These are phyloP conservation scores for Argynnis bischoffii DNA, from an alignment of 2,888 invertebrate genomes.

Conservation along the genomic window DNA sequence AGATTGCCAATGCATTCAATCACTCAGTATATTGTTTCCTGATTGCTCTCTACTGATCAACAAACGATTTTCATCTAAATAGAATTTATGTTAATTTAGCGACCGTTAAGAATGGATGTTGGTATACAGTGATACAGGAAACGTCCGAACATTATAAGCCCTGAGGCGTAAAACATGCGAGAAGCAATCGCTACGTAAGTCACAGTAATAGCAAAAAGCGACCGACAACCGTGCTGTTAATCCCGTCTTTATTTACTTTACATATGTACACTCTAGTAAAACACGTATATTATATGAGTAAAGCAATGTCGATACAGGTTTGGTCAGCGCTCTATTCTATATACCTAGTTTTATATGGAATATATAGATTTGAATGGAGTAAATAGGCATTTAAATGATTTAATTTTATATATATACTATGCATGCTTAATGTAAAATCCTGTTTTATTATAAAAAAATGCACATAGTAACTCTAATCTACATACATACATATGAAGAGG, in stretches of 20 bases:
- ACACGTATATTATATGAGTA: slow-evolving; percentile 1
- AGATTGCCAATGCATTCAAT: slow-evolving; percentile 46
- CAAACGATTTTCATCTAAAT: slow-evolving; percentile 63
- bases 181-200: slow-evolving; percentile 69
- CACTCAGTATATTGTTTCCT: slow-evolving; percentile 55
- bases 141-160: slow-evolving; percentile 70
- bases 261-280: not conserved
- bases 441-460: too few species aligned
- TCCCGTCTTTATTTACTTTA: not conserved
- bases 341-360: too few species aligned
- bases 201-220: slow-evolving; percentile 76
- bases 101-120: slow-evolving; percentile 63
- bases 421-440: too few species aligned
- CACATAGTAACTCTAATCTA: too few species aligned
- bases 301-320: too few species aligned
- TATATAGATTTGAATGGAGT: too few species aligned
- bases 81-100: slow-evolving; percentile 72
- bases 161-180: slow-evolving; percentile 70
- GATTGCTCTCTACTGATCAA: slow-evolving; percentile 49
- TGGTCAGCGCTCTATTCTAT: too few species aligned
- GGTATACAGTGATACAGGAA: slow-evolving; percentile 76
- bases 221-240: slow-evolving; percentile 47
- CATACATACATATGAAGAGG: too few species aligned
- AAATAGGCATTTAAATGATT: too few species aligned
- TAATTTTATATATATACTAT: too few species aligned